A percentile compares a stretch with the other conserved stretches of the same genome.
These are phyloP conservation scores for Cephus spinipes DNA, from an alignment of 2,888 invertebrate species.

Conservation along the genomic window DNA sequence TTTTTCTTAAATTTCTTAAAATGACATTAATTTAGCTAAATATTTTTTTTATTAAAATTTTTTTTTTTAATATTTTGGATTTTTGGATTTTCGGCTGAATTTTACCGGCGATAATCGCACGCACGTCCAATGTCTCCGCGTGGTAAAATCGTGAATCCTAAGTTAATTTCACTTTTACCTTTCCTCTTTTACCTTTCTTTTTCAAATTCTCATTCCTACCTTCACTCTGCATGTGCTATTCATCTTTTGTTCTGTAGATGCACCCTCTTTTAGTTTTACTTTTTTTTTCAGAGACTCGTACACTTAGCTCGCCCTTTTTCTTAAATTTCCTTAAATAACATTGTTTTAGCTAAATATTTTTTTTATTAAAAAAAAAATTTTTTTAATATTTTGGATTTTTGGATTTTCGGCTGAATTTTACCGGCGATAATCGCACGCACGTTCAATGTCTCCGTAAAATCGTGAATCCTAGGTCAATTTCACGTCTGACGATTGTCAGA, in stretches of 20 bases:
- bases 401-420: too few relatives aligned
- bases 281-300: background rate
- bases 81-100: too few relatives aligned
- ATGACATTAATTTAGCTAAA: background rate
- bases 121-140: too few relatives aligned
- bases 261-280: constrained; percentile 12
- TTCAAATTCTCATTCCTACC: constrained; percentile 8
- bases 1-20: too few relatives aligned
- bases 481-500: background rate
- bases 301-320: fast-evolving
- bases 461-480: background rate
- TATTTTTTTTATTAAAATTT: background rate
- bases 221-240: constrained; percentile 12
- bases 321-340: too few relatives aligned
- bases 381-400: too few relatives aligned
- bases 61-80: fast-evolving
- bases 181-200: constrained; percentile 11
- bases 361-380: background rate
- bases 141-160: too few relatives aligned
- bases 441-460: background rate
- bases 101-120: too few relatives aligned
- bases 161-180: too few relatives aligned
- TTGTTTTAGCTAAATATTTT: background rate
- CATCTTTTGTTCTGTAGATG: constrained; percentile 2
- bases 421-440: too few relatives aligned